Evolutionary conservation across 2,888 invertebrate genomes (phyloP).

Genomic region (Netelia melanura): DNA sequence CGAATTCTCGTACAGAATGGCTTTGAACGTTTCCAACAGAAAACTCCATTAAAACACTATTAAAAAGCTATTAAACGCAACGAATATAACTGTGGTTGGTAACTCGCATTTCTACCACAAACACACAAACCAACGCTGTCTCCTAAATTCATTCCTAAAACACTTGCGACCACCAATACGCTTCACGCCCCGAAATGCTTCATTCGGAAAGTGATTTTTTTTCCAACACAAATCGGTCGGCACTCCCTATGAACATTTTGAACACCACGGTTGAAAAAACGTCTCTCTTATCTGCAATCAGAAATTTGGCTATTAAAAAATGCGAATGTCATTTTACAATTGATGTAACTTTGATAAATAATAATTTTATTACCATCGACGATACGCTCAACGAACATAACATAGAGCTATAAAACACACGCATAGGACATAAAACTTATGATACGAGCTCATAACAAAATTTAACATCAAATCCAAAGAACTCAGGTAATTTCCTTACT

Average conservation of each 20-base stretch:
- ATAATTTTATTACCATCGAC: too few species aligned
- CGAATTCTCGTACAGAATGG: background rate
- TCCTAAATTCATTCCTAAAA: background rate
- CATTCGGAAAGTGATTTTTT: too few species aligned
- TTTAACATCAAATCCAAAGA: background rate
- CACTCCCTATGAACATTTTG: too few species aligned
- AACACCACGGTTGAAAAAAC: too few species aligned
- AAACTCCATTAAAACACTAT: slow-evolving; percentile 73
- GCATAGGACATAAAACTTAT: background rate
- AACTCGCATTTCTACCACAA: slow-evolving; percentile 52
- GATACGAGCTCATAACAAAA: background rate
- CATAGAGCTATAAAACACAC: background rate
- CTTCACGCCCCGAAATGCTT: background rate
- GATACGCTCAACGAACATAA: too few species aligned
- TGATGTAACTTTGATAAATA: too few species aligned
- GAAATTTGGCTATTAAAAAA: too few species aligned
- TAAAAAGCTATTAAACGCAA: slow-evolving; percentile 74
- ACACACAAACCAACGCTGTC: slow-evolving; percentile 4
- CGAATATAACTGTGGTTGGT: slow-evolving; percentile 45
- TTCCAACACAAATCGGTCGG: too few species aligned
- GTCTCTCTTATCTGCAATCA: too few species aligned
- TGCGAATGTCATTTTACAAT: too few species aligned
- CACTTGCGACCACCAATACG: background rate
- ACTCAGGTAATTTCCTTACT: background rate
- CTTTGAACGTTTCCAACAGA: slow-evolving; percentile 35